A percentile compares a stretch with the other conserved stretches of the same genome.
Evolutionary conservation across 2,797 vertebrate species (phyloP).

Genomic region (Falco naumanni): DNA sequence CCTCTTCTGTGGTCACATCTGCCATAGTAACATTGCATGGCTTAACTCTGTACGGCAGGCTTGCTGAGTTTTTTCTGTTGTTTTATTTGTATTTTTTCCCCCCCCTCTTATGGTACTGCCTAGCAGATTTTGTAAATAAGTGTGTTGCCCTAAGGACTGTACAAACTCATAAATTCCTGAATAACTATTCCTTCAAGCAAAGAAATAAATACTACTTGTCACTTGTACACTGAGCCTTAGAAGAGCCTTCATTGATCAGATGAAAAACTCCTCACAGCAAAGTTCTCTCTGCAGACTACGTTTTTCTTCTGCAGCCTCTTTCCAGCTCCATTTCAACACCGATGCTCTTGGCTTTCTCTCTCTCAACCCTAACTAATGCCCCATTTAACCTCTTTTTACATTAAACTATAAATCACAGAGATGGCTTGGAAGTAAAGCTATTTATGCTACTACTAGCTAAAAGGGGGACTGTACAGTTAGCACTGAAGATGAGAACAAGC

Average conservation of each 20-base stretch:
- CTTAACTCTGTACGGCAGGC: background rate
- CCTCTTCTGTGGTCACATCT: background rate
- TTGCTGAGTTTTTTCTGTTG: background rate
- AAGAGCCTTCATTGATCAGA: background rate
- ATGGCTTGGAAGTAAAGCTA: background rate
- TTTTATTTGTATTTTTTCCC: background rate
- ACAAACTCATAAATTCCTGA: background rate
- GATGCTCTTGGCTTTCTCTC: background rate
- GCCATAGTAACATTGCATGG: background rate
- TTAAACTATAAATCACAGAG: background rate
- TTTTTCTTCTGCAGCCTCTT: background rate
- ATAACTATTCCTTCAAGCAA: background rate
- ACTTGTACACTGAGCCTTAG: background rate
- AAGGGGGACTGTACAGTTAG: background rate
- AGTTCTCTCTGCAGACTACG: background rate
- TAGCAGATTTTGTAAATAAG: background rate
- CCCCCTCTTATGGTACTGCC: background rate
- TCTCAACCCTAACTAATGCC: background rate
- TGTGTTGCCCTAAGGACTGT: background rate
- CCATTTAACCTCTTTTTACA: background rate
- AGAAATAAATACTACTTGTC: background rate
- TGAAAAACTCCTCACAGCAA: background rate
- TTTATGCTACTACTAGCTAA: background rate
- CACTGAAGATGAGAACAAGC: background rate
- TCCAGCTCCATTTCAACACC: background rate